Evolutionary conservation across 2,797 vertebrate species (phyloP).

Genomic region (Cyprinodon diabolis): DNA sequence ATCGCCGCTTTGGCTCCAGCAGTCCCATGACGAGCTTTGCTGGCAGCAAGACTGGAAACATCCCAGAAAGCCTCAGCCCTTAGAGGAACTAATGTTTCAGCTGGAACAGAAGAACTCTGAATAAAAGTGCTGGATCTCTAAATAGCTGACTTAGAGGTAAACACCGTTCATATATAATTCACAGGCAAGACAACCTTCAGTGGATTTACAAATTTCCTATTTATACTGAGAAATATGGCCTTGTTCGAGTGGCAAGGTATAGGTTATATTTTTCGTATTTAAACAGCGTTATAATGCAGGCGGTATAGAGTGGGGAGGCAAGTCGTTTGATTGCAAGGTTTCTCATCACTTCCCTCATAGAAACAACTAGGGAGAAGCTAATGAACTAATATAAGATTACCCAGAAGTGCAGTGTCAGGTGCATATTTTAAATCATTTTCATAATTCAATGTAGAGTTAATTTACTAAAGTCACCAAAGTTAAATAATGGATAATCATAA

Average conservation of each 20-base stretch:
- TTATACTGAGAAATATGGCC: constrained; percentile 65
- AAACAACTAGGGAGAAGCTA: neutral
- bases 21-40: constrained; percentile 76
- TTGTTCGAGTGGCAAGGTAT: neutral
- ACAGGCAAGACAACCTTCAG: constrained; percentile 60
- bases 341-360: neutral
- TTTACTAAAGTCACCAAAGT: neutral
- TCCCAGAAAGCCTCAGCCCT: constrained; percentile 80
- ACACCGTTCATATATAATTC: constrained; percentile 59
- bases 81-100: constrained; percentile 81
- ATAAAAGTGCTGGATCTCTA: constrained; percentile 82
- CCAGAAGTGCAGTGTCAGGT: neutral
- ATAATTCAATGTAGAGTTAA: neutral
- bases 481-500: too few species aligned
- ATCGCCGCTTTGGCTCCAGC: constrained; percentile 77
- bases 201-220: constrained; percentile 70
- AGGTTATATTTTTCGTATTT: constrained; percentile 35
- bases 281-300: neutral
- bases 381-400: neutral
- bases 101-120: constrained; percentile 77
- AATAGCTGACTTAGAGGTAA: constrained; percentile 82
- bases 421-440: neutral
- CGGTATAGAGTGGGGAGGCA: too few species aligned
- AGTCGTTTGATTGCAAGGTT: neutral
- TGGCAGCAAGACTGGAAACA: constrained; percentile 81